phyloP scores from a whole-genome alignment of 2,888 invertebrate genomes.

The Pandemis cinnamomeana region DNA sequence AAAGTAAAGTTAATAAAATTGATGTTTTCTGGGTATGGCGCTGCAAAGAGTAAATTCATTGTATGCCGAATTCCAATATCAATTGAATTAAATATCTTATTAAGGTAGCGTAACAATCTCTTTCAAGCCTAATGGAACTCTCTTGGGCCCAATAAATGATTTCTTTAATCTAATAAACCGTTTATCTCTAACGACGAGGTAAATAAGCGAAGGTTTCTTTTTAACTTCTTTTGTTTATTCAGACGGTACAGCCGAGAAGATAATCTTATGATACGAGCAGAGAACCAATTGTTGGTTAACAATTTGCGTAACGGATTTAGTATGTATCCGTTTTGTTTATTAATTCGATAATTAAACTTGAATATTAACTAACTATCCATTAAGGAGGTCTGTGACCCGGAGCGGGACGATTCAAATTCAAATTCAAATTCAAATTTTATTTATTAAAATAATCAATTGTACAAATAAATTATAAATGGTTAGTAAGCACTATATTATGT shows the following conservation, averaged over 20 bases:
- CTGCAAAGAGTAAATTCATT: background rate
- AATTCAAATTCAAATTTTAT: too few species aligned
- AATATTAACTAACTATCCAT: background rate
- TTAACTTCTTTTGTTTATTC: constrained; percentile 1
- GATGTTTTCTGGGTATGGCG: background rate
- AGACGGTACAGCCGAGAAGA: background rate
- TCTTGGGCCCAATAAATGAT: constrained; percentile 3
- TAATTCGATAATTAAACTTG: background rate
- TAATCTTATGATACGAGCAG: background rate
- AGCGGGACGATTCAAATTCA: background rate
- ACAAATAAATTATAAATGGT: too few species aligned
- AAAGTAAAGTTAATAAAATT: too few species aligned
- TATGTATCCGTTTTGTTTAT: background rate
- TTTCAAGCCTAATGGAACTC: background rate
- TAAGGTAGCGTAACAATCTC: background rate
- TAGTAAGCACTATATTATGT: too few species aligned
- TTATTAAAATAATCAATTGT: too few species aligned
- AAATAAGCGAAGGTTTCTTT: background rate
- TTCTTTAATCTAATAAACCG: background rate
- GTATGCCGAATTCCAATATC: background rate
- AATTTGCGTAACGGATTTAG: background rate
- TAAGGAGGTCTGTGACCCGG: background rate
- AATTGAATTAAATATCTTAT: background rate
- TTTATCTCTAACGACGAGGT: constrained; percentile 13
- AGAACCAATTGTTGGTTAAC: background rate